Base-by-base conservation (phyloP, 2,113 vertebrate species). In the Pelobates fuscus region DNA sequence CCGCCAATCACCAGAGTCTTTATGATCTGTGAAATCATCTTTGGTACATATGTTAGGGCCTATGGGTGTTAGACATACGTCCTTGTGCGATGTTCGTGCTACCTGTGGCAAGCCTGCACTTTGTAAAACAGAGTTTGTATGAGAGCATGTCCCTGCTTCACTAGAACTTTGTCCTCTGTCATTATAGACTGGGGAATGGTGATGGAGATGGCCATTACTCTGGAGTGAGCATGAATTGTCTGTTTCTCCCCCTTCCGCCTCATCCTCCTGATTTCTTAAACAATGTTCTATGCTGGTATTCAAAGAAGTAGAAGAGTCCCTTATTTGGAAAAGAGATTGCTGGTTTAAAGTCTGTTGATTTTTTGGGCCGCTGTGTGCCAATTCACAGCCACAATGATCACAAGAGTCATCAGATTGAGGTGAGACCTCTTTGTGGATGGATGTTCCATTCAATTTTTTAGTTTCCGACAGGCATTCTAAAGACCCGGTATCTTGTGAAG, bases 371-470 rank as follows among this genome's bases (percentile, higher is more conserved):
- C 79, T 87, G 79, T 87, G 85, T 68, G 83, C 83, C 30, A 59
- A 55, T 21, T 80, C 77, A 70, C 82, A 81, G 44, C 80, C 1
- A 0, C 65, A 21, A 60, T 84, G 84, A 79, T 79, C 43, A 66
- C 83, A 85, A 15, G 88, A 78, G 65, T 92, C 90, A 83, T 92
- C 91, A 0, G 81, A 75, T 70, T 82, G 87, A 73, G 78, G 87
- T 21, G 69, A 87, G 71, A 90, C 79, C 75, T 82, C 84, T 85
- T 90, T 91, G 80, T 83, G 83, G 74, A 89, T 82, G 60, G 91
- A 86, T 82, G 91, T 90, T 23, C 92, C 91, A 78, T 93, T 93
- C 70, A 93, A 85, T 79, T 86, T 93, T 87, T 88, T 91, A 24
- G 81, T 82, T 80, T 93, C 91, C 80, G 89, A 92, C 75, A 87